Percentiles rank a stretch among this genome's conserved stretches.
These are phyloP conservation scores for Pyralis farinalis DNA, from an alignment of 2,888 invertebrate genomes.

Conservation along the genomic window DNA sequence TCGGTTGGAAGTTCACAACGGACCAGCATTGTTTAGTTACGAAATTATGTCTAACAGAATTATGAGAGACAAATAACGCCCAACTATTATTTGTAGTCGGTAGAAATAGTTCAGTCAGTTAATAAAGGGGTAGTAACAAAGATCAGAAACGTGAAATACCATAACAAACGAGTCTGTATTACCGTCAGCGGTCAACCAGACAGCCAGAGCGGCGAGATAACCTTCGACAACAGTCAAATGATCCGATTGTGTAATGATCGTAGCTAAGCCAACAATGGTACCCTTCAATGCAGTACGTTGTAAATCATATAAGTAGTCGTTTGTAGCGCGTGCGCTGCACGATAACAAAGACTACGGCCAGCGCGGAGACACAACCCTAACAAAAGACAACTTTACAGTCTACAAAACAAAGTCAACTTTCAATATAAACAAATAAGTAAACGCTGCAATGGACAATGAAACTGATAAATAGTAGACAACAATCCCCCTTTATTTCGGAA, in stretches of 20 bases:
- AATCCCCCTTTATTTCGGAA: slow-evolving; percentile 50
- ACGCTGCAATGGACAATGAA: slow-evolving; percentile 31
- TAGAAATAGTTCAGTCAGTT: slow-evolving; percentile 7
- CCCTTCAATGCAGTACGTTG: slow-evolving; percentile 55
- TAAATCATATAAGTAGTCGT: slow-evolving; percentile 69
- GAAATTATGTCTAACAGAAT: slow-evolving; percentile 1
- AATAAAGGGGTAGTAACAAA: slow-evolving; percentile 31
- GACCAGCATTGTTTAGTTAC: not conserved
- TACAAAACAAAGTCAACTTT: not conserved
- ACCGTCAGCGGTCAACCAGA: slow-evolving; percentile 26
- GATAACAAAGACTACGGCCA: slow-evolving; percentile 35
- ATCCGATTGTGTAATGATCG: slow-evolving; percentile 59
- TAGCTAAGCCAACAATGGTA: slow-evolving; percentile 61
- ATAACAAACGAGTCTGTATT: slow-evolving; percentile 30
- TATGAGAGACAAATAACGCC: slow-evolving; percentile 2
- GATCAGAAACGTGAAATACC: slow-evolving; percentile 61
- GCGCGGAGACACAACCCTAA: slow-evolving; percentile 24
- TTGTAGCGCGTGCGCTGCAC: slow-evolving; percentile 68
- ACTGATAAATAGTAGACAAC: slow-evolving; percentile 47
- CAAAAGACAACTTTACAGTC: slow-evolving; percentile 30
- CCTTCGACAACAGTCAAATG: slow-evolving; percentile 58
- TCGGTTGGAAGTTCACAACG: not conserved
- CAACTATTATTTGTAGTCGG: slow-evolving; percentile 5
- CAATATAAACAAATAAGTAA: slow-evolving; percentile 11
- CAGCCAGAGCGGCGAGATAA: slow-evolving; percentile 41